These are phyloP conservation scores for Mesaphorura yosii DNA, from an alignment of 1,140 invertebrate species.

Conservation along the genomic window DNA sequence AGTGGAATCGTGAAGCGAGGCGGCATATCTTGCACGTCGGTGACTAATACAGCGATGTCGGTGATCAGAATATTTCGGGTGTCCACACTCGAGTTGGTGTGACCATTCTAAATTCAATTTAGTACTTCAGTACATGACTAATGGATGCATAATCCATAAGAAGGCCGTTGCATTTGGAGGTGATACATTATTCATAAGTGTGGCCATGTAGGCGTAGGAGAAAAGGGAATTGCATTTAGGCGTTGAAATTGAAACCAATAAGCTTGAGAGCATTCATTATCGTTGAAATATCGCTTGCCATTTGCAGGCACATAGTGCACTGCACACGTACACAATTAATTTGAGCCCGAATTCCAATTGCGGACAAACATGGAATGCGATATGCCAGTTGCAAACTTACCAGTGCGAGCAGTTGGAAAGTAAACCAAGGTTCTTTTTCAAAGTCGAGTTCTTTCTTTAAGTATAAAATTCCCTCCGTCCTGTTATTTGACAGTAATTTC, in stretches of 20 bases:
- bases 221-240: not conserved
- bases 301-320: too few relatives aligned
- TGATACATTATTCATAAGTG: not conserved
- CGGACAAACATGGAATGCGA: not conserved
- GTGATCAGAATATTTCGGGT: slow-evolving; percentile 28
- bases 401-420: slow-evolving; percentile 28
- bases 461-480: slow-evolving; percentile 24
- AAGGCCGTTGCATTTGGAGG: not conserved
- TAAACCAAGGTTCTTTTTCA: slow-evolving; percentile 31
- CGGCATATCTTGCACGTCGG: slow-evolving; percentile 28
- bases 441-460: slow-evolving; percentile 26
- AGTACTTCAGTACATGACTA: too few relatives aligned
- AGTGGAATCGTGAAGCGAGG: slow-evolving; percentile 21
- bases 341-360: too few relatives aligned
- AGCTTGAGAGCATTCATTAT: too few relatives aligned
- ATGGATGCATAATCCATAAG: slow-evolving; percentile 4
- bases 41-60: slow-evolving; percentile 24
- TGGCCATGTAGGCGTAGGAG: not conserved
- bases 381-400: slow-evolving; percentile 16
- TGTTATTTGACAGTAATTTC: slow-evolving; percentile 24
- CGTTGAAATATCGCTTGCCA: too few relatives aligned
- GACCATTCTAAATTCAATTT: slow-evolving; percentile 24
- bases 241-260: too few relatives aligned
- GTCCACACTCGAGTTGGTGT: slow-evolving; percentile 25
- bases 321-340: too few relatives aligned